Evolutionary conservation across 2,797 vertebrate genomes (phyloP).

Genomic region (Chaetodon trifasciatus): DNA sequence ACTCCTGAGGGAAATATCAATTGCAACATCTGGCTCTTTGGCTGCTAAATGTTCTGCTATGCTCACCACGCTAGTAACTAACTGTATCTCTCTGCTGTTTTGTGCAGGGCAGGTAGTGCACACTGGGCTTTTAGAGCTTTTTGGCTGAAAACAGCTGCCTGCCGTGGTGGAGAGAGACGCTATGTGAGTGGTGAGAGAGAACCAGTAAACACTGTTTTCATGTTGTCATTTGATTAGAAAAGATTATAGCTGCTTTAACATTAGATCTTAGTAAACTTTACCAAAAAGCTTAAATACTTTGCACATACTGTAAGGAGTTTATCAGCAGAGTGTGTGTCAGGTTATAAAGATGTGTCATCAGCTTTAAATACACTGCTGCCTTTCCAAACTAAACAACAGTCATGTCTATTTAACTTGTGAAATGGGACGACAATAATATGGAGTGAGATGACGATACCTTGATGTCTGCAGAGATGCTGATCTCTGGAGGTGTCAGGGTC

Average conservation of each 20-base stretch:
- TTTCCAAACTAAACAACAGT: conserved; percentile 44
- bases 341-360: conserved; percentile 37
- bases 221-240: background rate
- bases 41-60: background rate
- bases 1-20: too few relatives aligned
- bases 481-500: conserved; percentile 91
- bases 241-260: background rate
- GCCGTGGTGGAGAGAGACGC: background rate
- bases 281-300: too few relatives aligned
- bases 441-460: conserved; percentile 77
- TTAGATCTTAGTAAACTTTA: background rate
- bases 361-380: conserved; percentile 66
- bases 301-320: conserved; percentile 14
- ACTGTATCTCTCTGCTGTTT: background rate
- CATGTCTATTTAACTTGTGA: conserved; percentile 20
- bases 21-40: too few relatives aligned
- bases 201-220: background rate
- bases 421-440: conserved; percentile 7
- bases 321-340: conserved; percentile 51
- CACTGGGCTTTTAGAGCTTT: background rate
- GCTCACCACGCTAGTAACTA: background rate
- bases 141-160: background rate
- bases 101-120: background rate
- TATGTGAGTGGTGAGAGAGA: background rate
- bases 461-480: conserved; percentile 87